phyloP scores from a whole-genome alignment of 2,113 vertebrate genomes.

The Trematocara variabile region DNA sequence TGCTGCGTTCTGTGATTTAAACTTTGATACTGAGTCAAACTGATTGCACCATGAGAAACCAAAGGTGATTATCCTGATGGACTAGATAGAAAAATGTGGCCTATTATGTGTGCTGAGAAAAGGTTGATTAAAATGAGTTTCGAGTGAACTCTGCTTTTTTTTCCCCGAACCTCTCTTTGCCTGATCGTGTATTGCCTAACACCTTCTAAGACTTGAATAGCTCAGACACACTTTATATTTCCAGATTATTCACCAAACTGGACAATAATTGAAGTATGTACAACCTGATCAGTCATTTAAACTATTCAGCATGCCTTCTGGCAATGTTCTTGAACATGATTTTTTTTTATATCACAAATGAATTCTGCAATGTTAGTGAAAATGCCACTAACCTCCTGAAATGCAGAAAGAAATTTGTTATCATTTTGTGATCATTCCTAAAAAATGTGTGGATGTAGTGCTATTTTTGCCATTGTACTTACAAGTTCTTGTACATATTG shows the following conservation, averaged over 20 bases:
- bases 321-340: not conserved
- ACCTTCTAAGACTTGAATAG: not conserved
- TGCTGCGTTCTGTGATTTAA: constrained; percentile 33
- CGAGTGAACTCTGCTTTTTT: constrained; percentile 29
- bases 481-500: not conserved
- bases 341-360: not conserved
- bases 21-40: constrained; percentile 56
- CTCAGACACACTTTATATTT: not conserved
- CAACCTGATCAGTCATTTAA: not conserved
- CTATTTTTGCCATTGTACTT: not conserved
- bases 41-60: constrained; percentile 48
- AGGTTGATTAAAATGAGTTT: constrained; percentile 61
- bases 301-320: not conserved
- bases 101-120: constrained; percentile 47
- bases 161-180: not conserved
- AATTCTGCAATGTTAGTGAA: not conserved
- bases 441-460: not conserved
- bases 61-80: constrained; percentile 67
- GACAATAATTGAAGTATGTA: not conserved
- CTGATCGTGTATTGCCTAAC: not conserved
- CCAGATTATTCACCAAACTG: not conserved
- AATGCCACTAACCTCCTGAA: not conserved
- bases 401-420: not conserved
- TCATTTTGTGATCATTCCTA: not conserved
- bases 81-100: constrained; percentile 55